phyloP scores from a whole-genome alignment of 2,888 invertebrate genomes.

The Lomographa bimaculata region DNA sequence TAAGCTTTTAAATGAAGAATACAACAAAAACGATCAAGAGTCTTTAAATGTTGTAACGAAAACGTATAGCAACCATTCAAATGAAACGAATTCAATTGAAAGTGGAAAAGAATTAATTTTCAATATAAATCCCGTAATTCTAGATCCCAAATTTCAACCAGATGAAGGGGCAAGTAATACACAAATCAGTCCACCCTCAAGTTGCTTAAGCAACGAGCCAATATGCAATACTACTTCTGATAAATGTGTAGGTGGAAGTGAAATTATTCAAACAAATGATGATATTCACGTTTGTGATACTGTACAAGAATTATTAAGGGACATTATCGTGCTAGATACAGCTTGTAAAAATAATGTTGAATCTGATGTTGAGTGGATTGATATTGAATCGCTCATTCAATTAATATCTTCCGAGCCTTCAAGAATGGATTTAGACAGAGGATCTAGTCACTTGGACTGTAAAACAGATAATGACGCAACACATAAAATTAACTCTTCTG shows the following conservation, averaged over 20 bases:
- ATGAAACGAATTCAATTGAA: no score
- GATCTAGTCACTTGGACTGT: no score
- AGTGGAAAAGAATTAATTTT: no score
- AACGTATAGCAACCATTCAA: no score
- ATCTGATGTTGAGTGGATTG: conserved; percentile 34
- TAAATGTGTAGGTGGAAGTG: not conserved
- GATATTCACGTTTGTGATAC: conserved; percentile 26
- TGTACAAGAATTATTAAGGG: conserved; percentile 35
- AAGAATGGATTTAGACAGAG: no score
- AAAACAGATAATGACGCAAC: no score
- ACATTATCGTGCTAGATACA: conserved; percentile 30
- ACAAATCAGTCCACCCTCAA: conserved; percentile 17
- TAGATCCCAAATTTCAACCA: conserved; percentile 25
- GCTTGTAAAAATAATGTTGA: conserved; percentile 13
- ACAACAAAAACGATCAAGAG: no score
- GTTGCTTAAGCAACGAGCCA: conserved; percentile 5
- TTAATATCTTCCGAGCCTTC: conserved; percentile 29
- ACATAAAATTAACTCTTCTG: no score
- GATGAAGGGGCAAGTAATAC: conserved; percentile 13
- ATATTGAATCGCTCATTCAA: conserved; percentile 34
- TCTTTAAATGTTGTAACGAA: no score
- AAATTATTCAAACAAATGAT: conserved; percentile 4
- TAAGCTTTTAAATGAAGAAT: no score
- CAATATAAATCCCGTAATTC: no score
- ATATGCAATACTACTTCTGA: conserved; percentile 5